Percentiles rank a stretch among this genome's conserved stretches.
phyloP scores from a whole-genome alignment of 2,888 invertebrate genomes.

The Harpalus rufipes region DNA sequence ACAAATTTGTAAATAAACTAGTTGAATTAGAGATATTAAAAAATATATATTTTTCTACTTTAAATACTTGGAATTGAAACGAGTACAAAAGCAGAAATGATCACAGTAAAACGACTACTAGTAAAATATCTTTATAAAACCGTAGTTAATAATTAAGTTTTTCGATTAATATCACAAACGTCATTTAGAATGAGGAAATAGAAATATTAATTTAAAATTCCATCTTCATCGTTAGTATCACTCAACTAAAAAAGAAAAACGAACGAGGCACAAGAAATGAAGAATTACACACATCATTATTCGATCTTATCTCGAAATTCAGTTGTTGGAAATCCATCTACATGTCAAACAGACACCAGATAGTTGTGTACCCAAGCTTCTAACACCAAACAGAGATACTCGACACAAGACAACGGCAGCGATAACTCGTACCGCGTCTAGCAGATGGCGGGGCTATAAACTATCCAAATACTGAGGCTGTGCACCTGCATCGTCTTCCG shows the following conservation, averaged over 20 bases:
- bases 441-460: slow-evolving; percentile 54
- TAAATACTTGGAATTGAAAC: no score
- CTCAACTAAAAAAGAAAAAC: not conserved
- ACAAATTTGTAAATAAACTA: no score
- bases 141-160: no score
- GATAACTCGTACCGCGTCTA: slow-evolving; percentile 47
- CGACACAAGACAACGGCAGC: slow-evolving; percentile 5
- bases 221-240: not conserved
- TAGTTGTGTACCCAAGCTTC: slow-evolving; percentile 33
- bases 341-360: slow-evolving; percentile 30
- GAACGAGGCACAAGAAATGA: not conserved
- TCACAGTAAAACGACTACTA: no score
- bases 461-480: slow-evolving; percentile 46
- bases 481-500: slow-evolving; percentile 51
- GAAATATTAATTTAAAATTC: slow-evolving; percentile 16
- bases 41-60: no score
- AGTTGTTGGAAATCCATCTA: slow-evolving; percentile 51
- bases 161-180: no score
- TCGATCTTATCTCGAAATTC: slow-evolving; percentile 41
- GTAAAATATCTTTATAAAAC: no score
- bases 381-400: slow-evolving; percentile 53
- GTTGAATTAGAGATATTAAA: no score
- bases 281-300: slow-evolving; percentile 51
- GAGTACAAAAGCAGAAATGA: no score
- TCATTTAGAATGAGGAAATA: no score